Conservation (phyloP, 2,113 vertebrate genomes). For the Aptenodytes patagonicus region DNA sequence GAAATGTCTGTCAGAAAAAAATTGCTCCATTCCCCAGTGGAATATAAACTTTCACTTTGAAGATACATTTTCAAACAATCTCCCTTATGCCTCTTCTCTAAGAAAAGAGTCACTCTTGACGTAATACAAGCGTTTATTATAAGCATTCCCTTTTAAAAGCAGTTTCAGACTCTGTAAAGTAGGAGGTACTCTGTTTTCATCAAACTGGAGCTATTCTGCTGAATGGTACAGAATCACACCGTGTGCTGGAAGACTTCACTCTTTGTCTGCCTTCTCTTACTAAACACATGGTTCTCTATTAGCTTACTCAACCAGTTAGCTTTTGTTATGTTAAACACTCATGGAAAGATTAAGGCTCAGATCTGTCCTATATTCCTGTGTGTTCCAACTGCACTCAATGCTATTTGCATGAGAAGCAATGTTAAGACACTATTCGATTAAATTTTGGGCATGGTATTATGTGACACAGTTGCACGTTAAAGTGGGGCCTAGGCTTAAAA, state of each 20-base stretch:
- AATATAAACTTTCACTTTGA: background rate
- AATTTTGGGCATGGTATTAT: background rate
- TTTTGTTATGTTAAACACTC: conserved; percentile 47
- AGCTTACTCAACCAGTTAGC: background rate
- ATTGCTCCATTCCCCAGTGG: background rate
- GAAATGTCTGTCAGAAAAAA: background rate
- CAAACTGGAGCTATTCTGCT: background rate
- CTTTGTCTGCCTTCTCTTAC: background rate
- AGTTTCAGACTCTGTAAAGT: background rate
- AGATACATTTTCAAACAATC: background rate
- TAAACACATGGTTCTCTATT: background rate
- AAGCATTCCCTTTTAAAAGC: background rate
- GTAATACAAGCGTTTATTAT: background rate
- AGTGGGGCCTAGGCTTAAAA: background rate
- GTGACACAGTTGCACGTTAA: background rate
- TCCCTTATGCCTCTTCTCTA: background rate
- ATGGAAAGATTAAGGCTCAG: background rate
- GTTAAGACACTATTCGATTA: background rate
- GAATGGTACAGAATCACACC: background rate
- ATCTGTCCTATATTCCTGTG: background rate
- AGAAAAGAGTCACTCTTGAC: background rate
- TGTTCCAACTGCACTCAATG: background rate
- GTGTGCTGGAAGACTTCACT: background rate
- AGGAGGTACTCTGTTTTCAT: background rate
- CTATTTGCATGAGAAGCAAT: background rate